phyloP scores from a whole-genome alignment of 1,140 invertebrate species.

The Aphaenogaster ashmeadi region DNA sequence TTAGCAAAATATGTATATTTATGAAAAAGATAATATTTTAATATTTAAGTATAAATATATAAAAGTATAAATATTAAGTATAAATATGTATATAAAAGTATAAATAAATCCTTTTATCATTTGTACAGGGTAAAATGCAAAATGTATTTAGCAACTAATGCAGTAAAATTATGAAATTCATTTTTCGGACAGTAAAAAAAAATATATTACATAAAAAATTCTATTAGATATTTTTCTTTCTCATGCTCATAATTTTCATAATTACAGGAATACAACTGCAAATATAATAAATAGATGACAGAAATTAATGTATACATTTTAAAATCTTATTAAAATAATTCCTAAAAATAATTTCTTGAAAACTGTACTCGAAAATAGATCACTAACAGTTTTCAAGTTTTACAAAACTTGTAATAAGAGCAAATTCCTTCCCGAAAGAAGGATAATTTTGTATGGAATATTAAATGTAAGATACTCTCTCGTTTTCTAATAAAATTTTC shows the following conservation, averaged over 20 bases:
- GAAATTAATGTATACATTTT: background rate
- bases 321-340: constrained; percentile 6
- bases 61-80: too few species aligned
- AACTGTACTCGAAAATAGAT: background rate
- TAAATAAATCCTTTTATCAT: background rate
- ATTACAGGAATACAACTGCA: background rate
- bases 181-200: background rate
- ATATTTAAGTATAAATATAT: too few species aligned
- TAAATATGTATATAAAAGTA: too few species aligned
- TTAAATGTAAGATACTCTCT: background rate
- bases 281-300: background rate
- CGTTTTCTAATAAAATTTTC: background rate
- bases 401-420: background rate
- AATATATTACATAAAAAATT: background rate
- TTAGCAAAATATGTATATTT: background rate
- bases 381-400: background rate
- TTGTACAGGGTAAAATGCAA: background rate
- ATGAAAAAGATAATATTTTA: background rate
- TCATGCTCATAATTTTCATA: background rate
- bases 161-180: background rate
- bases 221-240: background rate
- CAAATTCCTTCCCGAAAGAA: background rate
- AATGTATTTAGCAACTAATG: background rate
- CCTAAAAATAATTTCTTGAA: background rate
- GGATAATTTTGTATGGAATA: background rate